Percentiles rank a stretch among this genome's conserved stretches.
Evolutionary conservation across 35 echinoderm and acorn worm species (phyloP).

Genomic region (Hemicentrotus pulcherrimus): DNA sequence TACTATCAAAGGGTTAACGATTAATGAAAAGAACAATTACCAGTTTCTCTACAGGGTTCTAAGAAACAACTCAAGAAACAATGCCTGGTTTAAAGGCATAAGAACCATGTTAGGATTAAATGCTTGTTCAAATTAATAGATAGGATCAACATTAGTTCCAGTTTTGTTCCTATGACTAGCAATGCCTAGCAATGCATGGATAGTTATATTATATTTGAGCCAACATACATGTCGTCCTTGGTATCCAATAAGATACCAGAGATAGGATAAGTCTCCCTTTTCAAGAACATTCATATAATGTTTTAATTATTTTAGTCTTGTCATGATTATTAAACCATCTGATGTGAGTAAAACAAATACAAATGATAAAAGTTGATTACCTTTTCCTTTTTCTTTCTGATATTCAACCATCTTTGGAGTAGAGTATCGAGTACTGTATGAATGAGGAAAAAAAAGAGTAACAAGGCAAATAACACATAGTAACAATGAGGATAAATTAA

Average conservation of each 20-base stretch:
- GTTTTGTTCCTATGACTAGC: not conserved
- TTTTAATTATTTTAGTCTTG: not conserved
- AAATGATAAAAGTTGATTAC: conserved; percentile 49
- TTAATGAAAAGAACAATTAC: too few relatives aligned
- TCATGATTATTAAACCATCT: not conserved
- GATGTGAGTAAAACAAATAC: not conserved
- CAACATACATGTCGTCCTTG: not conserved
- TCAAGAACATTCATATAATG: not conserved
- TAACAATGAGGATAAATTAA: too few relatives aligned
- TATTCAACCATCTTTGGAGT: conserved; percentile 83
- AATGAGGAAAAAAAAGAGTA: not conserved
- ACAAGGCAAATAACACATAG: not conserved
- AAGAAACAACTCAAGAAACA: too few relatives aligned
- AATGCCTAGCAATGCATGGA: not conserved
- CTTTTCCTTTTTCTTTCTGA: conserved; percentile 80
- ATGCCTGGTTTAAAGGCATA: too few relatives aligned
- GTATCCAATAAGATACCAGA: not conserved
- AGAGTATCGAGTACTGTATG: conserved; percentile 85
- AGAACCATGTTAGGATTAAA: not conserved
- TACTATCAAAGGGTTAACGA: too few relatives aligned
- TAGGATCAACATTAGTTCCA: not conserved
- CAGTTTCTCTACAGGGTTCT: too few relatives aligned
- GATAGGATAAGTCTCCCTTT: not conserved
- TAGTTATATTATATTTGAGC: not conserved
- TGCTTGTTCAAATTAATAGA: not conserved